phyloP scores from a whole-genome alignment of 2,113 vertebrate species.

The Nycticryphes semicollaris region DNA sequence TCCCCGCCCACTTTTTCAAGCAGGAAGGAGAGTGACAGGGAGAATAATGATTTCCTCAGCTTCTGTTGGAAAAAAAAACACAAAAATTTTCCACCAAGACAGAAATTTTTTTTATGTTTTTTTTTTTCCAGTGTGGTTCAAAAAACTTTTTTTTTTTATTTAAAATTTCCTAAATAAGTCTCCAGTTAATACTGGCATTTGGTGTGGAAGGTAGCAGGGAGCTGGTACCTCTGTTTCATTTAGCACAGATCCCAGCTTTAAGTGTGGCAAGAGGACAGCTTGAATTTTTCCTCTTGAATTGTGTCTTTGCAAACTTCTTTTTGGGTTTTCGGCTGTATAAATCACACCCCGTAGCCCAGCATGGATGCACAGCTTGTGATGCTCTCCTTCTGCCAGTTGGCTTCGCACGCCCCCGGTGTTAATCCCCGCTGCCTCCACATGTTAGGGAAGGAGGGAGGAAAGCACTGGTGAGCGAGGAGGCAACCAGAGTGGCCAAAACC shows the following conservation, averaged over 20 bases:
- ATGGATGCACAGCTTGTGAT: not conserved
- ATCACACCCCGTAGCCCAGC: not conserved
- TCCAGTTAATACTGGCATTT: not conserved
- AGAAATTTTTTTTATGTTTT: not conserved
- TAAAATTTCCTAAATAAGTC: not conserved
- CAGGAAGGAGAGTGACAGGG: conserved; percentile 24
- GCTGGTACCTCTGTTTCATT: not conserved
- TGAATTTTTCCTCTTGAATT: not conserved
- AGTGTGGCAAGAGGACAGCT: not conserved
- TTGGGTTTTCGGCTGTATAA: not conserved
- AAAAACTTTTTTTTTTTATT: not conserved
- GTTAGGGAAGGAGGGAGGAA: not conserved
- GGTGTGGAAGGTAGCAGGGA: not conserved
- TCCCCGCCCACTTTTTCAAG: not conserved
- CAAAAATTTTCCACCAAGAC: conserved; percentile 5
- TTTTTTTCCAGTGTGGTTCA: not conserved
- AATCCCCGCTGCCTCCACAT: not conserved
- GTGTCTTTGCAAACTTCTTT: not conserved
- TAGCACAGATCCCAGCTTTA: not conserved
- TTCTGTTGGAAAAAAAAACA: conserved; percentile 8
- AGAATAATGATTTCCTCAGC: conserved; percentile 44
- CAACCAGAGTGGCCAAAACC: fast-evolving
- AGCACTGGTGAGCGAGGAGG: not conserved
- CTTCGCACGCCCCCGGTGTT: not conserved
- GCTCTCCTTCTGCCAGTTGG: not conserved